A percentile compares a stretch with the other conserved stretches of the same genome.
Conservation (phyloP, 2,113 vertebrate genomes). For the Tretioscincus oriximinensis region DNA sequence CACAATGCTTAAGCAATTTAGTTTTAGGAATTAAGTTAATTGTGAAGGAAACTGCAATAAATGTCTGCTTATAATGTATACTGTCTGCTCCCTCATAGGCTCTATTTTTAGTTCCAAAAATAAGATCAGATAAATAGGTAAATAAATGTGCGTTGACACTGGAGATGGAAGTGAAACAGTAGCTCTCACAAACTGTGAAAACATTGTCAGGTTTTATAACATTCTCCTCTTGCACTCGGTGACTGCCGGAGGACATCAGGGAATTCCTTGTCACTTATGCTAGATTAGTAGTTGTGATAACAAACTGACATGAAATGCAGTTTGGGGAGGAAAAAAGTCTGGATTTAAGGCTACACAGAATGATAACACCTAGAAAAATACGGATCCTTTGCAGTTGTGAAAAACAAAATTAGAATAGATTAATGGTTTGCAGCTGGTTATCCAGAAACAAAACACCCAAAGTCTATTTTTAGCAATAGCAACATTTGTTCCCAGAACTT, state of each 20-base stretch:
- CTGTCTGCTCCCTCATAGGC: neutral
- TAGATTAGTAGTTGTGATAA: slow-evolving; percentile 3
- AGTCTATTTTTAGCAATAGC: neutral
- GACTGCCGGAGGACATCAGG: neutral
- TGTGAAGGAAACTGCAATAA: neutral
- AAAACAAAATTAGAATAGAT: neutral
- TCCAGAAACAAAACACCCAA: slow-evolving; percentile 17
- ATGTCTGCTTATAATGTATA: neutral
- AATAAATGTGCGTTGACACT: neutral
- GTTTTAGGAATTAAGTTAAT: neutral
- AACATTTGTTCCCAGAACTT: neutral
- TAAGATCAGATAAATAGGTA: neutral
- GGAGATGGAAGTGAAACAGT: neutral
- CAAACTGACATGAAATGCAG: neutral
- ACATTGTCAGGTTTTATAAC: slow-evolving; percentile 18
- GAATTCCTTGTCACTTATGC: slow-evolving; percentile 12
- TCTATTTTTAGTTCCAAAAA: neutral
- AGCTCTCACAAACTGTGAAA: slow-evolving; percentile 14
- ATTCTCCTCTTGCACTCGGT: neutral
- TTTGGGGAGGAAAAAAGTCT: neutral
- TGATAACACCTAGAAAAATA: neutral
- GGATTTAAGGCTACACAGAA: slow-evolving; percentile 7
- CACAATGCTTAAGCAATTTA: neutral
- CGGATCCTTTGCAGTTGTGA: neutral
- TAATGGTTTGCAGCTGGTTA: neutral